Base-by-base conservation (phyloP, 2,888 invertebrate species). In the Caprella mutica region DNA sequence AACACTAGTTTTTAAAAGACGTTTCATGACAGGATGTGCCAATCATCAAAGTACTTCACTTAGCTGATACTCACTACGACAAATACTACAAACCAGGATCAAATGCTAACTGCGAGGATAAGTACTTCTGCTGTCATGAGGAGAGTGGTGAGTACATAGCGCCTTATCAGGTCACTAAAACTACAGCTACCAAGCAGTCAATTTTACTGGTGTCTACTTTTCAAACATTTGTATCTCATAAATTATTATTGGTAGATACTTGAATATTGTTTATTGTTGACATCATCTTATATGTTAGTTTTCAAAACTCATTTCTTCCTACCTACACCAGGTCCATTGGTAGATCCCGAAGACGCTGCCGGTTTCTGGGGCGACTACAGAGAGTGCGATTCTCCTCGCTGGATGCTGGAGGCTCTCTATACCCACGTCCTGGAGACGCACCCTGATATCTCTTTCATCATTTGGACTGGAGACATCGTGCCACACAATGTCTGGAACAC, bases 51-150 rank as follows among this genome's bases (percentile, higher is more conserved):
- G 69, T 76, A 14, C 68, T 76, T 19, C 76, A 76, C 40, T 58
- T 76, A 23, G 71, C 74, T 0, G 76, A 76, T 66, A 70, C 73
- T 30, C 76, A 76, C 65, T 65, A 72, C 30, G 76, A 76, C 64
- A 67, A 69, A 1, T 65, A 69, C 27, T 76, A 76, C 66, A 54
- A 61, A 38, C 69, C 69, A 23, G 72, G 72, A 3, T 59, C 69
- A 17, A 70, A 71, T 44, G 71, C 73, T 4, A 68, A 69, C 65
- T 97, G 96, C 72, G 84, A 85, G 61, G 90, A 94, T 71, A 96
- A 94, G 0, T 77, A 94, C 3, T 97, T 96, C 71, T 97, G 96
- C 72, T 62, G 62, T 35, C 29, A 58, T 19, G 57, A 30, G 17
- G 58, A 21, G 52, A 59, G 62, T 35, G 61, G 61, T 61, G 19